Conservation (phyloP, 2,113 vertebrate genomes). For the Cryptomyrus ogoouensis region DNA sequence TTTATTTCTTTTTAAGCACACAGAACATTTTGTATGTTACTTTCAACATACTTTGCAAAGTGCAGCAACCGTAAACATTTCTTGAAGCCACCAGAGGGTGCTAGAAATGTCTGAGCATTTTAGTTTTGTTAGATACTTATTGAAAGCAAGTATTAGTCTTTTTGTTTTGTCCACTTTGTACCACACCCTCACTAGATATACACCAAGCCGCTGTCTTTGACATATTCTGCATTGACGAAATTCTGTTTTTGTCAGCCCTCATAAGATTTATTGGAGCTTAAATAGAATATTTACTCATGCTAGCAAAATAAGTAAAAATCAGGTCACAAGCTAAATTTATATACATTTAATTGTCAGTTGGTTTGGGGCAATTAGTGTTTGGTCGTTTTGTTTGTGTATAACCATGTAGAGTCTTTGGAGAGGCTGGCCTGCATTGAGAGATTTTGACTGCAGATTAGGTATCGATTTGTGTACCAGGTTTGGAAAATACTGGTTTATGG, state of each 20-base stretch:
- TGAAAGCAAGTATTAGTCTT: not conserved
- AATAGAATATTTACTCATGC: not conserved
- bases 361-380: not conserved
- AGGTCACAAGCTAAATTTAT: not conserved
- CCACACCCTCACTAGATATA: not conserved
- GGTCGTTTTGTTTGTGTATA: not conserved
- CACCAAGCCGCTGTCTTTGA: not conserved
- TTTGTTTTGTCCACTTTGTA: not conserved
- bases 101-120: not conserved
- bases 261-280: not conserved
- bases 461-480: too few relatives aligned
- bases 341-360: not conserved
- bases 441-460: too few relatives aligned
- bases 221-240: not conserved
- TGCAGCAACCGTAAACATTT: not conserved
- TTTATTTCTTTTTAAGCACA: not conserved
- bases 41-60: not conserved
- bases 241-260: not conserved
- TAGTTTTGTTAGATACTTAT: not conserved
- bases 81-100: not conserved
- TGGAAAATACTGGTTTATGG: too few relatives aligned
- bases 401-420: not conserved
- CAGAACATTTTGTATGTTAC: not conserved
- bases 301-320: not conserved
- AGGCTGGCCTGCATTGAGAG: too few relatives aligned